Percentiles rank a stretch among this genome's conserved stretches.
Evolutionary conservation across 2,888 invertebrate species (phyloP).

Genomic region (Drosophila cracens): DNA sequence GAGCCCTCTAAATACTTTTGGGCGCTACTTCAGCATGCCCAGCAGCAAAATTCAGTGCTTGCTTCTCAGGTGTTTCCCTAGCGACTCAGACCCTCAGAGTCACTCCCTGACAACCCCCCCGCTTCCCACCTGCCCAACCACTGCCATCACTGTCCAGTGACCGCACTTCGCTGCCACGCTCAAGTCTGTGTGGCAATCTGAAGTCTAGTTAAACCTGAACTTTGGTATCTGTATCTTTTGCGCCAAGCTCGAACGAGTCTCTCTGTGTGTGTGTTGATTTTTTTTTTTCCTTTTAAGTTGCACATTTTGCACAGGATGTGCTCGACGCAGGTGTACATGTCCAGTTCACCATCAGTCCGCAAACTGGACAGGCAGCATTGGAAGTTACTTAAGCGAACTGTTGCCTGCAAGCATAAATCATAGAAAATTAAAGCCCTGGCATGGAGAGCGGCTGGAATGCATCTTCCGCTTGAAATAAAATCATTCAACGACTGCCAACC

Average conservation of each 20-base stretch:
- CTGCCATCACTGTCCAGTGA: background rate
- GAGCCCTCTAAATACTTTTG: constrained; percentile 53
- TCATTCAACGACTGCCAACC: constrained; percentile 40
- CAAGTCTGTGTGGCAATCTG: constrained; percentile 22
- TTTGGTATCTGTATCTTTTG: constrained; percentile 59
- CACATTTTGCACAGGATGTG: constrained; percentile 71
- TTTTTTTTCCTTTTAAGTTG: constrained; percentile 22
- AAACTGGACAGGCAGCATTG: constrained; percentile 49
- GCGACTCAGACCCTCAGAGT: constrained; percentile 10
- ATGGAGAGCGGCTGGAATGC: constrained; percentile 22
- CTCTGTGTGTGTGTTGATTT: constrained; percentile 17
- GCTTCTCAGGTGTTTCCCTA: constrained; percentile 43
- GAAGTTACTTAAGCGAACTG: constrained; percentile 55
- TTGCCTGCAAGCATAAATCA: constrained; percentile 64
- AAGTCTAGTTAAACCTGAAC: constrained; percentile 78
- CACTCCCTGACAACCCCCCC: background rate
- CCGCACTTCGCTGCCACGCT: background rate
- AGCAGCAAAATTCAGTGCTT: constrained; percentile 19
- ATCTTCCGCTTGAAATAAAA: constrained; percentile 51
- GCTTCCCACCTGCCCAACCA: background rate
- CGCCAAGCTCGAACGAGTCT: constrained; percentile 21
- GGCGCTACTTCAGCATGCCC: constrained; percentile 26
- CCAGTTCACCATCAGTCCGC: constrained; percentile 27
- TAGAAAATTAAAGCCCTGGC: constrained; percentile 65
- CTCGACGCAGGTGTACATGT: constrained; percentile 72